These are phyloP conservation scores for Acanthosepion pharaonis DNA, from an alignment of 2,888 invertebrate genomes.

Conservation along the genomic window DNA sequence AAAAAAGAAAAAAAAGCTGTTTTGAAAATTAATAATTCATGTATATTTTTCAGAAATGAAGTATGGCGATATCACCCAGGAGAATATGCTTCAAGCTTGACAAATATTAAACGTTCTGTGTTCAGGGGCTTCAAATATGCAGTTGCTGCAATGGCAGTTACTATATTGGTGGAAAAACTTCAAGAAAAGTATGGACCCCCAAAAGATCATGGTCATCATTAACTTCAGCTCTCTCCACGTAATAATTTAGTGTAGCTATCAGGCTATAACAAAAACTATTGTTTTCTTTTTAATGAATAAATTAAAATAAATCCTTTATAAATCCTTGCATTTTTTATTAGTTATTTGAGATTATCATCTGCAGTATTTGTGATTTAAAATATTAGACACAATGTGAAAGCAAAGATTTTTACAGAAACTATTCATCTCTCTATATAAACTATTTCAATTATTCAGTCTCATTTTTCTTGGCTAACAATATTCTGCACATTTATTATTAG, in stretches of 20 bases:
- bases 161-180: constrained; percentile 53
- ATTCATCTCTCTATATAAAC: too few relatives aligned
- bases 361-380: too few relatives aligned
- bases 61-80: constrained; percentile 54
- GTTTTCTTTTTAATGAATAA: not conserved
- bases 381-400: too few relatives aligned
- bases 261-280: not conserved
- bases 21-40: too few relatives aligned
- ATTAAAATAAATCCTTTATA: not conserved
- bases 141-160: constrained; percentile 54
- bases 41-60: constrained; percentile 55
- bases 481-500: too few relatives aligned
- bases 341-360: too few relatives aligned
- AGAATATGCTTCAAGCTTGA: constrained; percentile 47
- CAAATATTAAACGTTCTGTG: constrained; percentile 40
- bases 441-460: too few relatives aligned
- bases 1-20: too few relatives aligned
- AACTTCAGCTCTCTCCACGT: not conserved
- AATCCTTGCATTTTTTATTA: not conserved
- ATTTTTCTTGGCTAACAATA: too few relatives aligned
- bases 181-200: constrained; percentile 47
- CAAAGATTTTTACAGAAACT: too few relatives aligned
- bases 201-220: constrained; percentile 52
- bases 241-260: not conserved
- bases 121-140: constrained; percentile 55